Percentiles rank a stretch among this genome's conserved stretches.
Conservation (phyloP, 2,888 invertebrate species). For the Poecilobothrus nobilitatus region DNA sequence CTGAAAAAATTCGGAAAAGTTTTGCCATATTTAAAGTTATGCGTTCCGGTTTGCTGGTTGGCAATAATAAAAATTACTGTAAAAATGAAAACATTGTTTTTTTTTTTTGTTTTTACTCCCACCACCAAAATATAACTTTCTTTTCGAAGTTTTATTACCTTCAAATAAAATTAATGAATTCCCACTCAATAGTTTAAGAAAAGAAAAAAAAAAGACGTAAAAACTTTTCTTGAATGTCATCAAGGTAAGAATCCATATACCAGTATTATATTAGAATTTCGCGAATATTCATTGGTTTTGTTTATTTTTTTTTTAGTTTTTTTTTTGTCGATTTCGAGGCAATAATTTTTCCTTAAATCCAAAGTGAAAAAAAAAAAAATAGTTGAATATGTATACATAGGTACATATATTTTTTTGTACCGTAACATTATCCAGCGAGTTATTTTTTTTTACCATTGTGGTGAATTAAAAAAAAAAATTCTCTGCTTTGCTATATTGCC, state of each 20-base stretch:
- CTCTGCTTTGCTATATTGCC: too few species aligned
- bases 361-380: too few species aligned
- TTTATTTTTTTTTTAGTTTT: too few species aligned
- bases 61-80: not conserved
- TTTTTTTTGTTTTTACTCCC: not conserved
- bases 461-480: not conserved
- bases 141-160: not conserved
- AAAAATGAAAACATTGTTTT: not conserved
- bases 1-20: too few species aligned
- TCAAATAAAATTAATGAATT: slow-evolving; percentile 6
- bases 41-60: not conserved
- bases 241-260: not conserved
- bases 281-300: not conserved
- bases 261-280: not conserved
- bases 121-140: not conserved
- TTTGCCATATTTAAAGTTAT: not conserved
- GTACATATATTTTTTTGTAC: too few species aligned
- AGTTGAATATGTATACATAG: too few species aligned
- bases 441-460: not conserved
- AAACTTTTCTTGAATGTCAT: not conserved
- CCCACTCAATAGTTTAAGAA: not conserved
- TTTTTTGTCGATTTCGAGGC: not conserved
- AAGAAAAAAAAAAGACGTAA: not conserved
- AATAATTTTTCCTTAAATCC: not conserved
- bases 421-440: not conserved